Evolutionary conservation across 2,113 vertebrate species (phyloP), one percentile per base, ranked within the genome.

Genomic region (Psittacus erithacus): DNA sequence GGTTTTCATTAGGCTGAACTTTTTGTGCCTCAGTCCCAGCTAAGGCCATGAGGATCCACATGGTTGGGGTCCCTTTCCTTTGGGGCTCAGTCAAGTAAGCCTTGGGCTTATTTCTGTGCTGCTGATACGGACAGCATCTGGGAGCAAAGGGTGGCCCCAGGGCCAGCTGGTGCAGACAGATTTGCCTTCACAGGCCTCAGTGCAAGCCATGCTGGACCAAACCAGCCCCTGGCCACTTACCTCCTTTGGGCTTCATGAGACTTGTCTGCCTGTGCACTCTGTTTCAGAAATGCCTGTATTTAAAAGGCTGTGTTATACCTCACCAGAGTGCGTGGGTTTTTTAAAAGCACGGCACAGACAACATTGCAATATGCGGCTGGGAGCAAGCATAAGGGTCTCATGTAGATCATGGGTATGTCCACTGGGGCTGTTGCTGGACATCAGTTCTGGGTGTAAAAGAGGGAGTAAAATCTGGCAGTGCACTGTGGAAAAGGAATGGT

Each of bases 151-250:
- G 23, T 63, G 24, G 23, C 15, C 52, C 35, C 10, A 6, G 16
- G 71, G 27, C 39, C 19, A 2, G 0, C 17, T 46, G 50, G 7
- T 68, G 28, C 47, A n/a, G 19, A 29, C 0, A 0, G 19, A 18
- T 39, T 65, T 23, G 24, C 19, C 20, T 73, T 29, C 46, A 25
- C 0, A 3, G 18, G 62, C 46, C 41, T 63, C 38, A 46, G 18
- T 27, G 41, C 27, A 27, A 68, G 41, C 41, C 29, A 29, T 10
- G 28, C 16, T 19, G 35, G n/a, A 71, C 39, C 44, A 82, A 64
- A 71, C 6, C 33, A 28, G n/a, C 49, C 17, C 25, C 55, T 28
- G 55, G 69, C 20, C 1, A 0, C 44, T 31, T 17, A 10, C 17
- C n/a, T 82, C 24, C 70, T 59, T 29, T 9, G 10, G n/a, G 39